Conservation (phyloP, 2,113 vertebrate genomes). For the Excalfactoria chinensis region DNA sequence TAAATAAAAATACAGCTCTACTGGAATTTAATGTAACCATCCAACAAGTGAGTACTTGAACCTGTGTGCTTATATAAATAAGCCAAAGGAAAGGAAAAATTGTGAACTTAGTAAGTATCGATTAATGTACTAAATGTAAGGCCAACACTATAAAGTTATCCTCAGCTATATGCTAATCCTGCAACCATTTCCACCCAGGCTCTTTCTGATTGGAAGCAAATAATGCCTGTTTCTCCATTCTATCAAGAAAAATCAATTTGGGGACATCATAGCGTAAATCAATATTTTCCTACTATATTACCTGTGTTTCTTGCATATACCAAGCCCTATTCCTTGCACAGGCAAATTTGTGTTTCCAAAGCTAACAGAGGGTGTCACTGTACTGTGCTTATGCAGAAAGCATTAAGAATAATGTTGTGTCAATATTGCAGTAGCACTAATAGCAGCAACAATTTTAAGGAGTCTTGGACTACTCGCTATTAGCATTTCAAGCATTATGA, state of each 20-base stretch:
- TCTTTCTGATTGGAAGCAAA: neutral
- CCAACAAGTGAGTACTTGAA: constrained; percentile 3
- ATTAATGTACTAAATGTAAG: constrained; percentile 8
- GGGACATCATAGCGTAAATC: neutral
- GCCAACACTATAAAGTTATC: neutral
- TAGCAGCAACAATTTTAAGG: neutral
- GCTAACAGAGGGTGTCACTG: neutral
- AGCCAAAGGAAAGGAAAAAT: neutral
- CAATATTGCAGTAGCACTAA: neutral
- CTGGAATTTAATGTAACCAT: neutral
- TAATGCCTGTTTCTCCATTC: neutral
- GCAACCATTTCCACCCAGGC: constrained; percentile 11
- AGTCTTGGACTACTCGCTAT: neutral
- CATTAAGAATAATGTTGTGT: neutral
- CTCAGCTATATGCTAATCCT: neutral
- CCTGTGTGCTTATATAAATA: constrained; percentile 3
- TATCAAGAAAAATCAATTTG: neutral
- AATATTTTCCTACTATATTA: neutral
- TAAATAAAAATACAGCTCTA: constrained; percentile 40
- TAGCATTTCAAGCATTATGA: constrained; percentile 2
- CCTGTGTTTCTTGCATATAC: neutral
- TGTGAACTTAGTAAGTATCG: constrained; percentile 12
- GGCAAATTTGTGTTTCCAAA: neutral
- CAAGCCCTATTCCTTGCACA: neutral
- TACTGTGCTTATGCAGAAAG: neutral